A percentile compares a stretch with the other conserved stretches of the same genome.
Evolutionary conservation across 2,113 vertebrate genomes (phyloP).

Genomic region (Nerophis ophidion): DNA sequence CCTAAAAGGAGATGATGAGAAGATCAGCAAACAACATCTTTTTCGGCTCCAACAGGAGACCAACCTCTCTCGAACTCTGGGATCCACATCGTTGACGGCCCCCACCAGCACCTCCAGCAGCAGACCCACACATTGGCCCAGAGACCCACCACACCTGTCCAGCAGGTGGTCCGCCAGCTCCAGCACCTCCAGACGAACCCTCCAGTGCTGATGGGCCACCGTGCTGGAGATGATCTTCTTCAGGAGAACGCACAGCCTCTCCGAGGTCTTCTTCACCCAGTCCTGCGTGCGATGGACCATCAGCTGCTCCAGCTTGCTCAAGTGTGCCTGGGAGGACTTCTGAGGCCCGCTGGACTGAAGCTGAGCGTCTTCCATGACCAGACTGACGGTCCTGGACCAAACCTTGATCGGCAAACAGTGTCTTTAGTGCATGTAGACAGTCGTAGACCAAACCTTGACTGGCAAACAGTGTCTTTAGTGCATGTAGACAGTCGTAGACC

Average conservation of each 20-base stretch:
- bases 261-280: constrained; percentile 78
- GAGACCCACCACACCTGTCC: constrained; percentile 70
- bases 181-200: constrained; percentile 78
- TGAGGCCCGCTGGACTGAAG: constrained; percentile 47
- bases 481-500: too few species aligned
- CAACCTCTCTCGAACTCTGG: constrained; percentile 71
- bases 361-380: constrained; percentile 83
- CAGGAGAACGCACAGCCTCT: constrained; percentile 75
- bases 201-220: constrained; percentile 87
- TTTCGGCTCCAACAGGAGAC: neutral
- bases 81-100: constrained; percentile 79
- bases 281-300: constrained; percentile 73
- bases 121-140: constrained; percentile 70
- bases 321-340: constrained; percentile 36
- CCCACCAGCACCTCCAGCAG: constrained; percentile 84
- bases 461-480: too few species aligned
- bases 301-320: constrained; percentile 70
- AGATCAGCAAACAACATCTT: neutral
- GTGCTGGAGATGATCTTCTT: constrained; percentile 76
- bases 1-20: constrained; percentile 19
- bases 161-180: constrained; percentile 75
- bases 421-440: too few species aligned
- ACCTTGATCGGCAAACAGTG: constrained; percentile 42
- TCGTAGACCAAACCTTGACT: too few species aligned
- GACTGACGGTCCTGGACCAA: constrained; percentile 72